Evolutionary conservation across 2,888 invertebrate genomes (phyloP), one percentile per base, ranked within the genome.

Genomic region (Malthinus seriepunctatus): DNA sequence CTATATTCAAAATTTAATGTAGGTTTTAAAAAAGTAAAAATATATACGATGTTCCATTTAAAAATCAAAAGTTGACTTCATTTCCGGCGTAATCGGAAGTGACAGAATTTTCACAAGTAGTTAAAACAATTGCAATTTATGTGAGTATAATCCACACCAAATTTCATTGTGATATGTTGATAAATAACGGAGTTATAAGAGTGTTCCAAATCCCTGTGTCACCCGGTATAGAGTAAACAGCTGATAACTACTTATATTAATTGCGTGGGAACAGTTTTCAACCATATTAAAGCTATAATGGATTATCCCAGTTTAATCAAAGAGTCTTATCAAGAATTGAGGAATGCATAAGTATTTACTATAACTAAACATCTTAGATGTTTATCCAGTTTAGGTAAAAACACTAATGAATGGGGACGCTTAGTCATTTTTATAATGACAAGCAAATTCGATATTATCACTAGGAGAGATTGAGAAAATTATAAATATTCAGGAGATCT

Each of bases 281-380:
- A 33, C 10, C 54, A 54, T 8, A 42, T 48, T 2, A 32, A 50
- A 23, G 35, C 54, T 6, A 5, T 54, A 0, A 32, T 55, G 3
- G 31, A 56, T 39, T 32, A 47, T 8, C 51, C 57, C 2, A 9
- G 2, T n/a, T 3, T 51, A 9, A 4, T 1, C 6, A 51, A 47
- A 37, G 51, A 57, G 45, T 39, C 39, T 12, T 39, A 46, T 11
- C n/a, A 3, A 2, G 12, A 42, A 9, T 32, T 62, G 0, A 45
- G 57, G 32, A 35, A 54, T 35, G 33, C 56, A 10, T 45, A 49
- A 1, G 56, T n/a, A n/a, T n/a, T 56, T 11, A 48, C 39, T 11
- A 42, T 38, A 10, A 8, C 33, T 9, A 52, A 56, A 12, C 50
- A 61, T 37, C 46, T 52, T n/a, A 47, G 46, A 14, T 52, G 47